Base-by-base conservation (phyloP, 2,888 invertebrate species). In the Synanthedon formicaeformis region DNA sequence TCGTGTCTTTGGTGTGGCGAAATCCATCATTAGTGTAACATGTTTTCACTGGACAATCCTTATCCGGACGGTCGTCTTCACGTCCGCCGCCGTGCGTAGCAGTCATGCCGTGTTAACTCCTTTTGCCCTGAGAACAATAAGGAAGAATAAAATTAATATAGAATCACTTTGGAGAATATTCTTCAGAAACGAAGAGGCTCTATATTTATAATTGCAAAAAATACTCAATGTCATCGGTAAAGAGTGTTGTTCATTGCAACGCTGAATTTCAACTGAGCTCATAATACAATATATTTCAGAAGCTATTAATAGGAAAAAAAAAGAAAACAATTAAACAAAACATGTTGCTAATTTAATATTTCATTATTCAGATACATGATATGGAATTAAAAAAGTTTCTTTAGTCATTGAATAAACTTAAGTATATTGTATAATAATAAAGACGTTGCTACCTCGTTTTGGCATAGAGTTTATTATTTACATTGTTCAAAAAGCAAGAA, bases 11-110 rank as follows among this genome's bases (percentile, higher is more conserved):
- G 68, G 91, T 92, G 62, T 89, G 88, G 68, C 92, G 92, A 83
- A 90, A 93, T 56, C 90, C 92, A 65, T 93, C 91, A 78, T 93
- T 93, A 64, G 91, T 91, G 75, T 92, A 92, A 52, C 91, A 91
- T 45, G 91, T 89, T 58, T 92, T 91, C 58, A 91, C 90, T 48
- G 92, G 91, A 53, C 78, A 71, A 55, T 83, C 84, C 64, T 81
- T 85, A 58, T 84, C 84, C 66, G 89, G 88, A 69, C 83, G 82
- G 66, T 88, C 86, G 67, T 87, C 87, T 75, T 88, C 88, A 76
- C 84, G 84, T 69, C 88, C 85, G 68, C 88, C 89, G 64, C 86
- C 84, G 75, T 86, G 88, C 71, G 90, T 89, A 76, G 90, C 90
- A 78, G 90, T 91, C 91, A 91, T 91, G 63, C 83, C 89, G 78